Evolutionary conservation across 2,113 vertebrate species (phyloP).

Genomic region (Grammomys dolichurus): DNA sequence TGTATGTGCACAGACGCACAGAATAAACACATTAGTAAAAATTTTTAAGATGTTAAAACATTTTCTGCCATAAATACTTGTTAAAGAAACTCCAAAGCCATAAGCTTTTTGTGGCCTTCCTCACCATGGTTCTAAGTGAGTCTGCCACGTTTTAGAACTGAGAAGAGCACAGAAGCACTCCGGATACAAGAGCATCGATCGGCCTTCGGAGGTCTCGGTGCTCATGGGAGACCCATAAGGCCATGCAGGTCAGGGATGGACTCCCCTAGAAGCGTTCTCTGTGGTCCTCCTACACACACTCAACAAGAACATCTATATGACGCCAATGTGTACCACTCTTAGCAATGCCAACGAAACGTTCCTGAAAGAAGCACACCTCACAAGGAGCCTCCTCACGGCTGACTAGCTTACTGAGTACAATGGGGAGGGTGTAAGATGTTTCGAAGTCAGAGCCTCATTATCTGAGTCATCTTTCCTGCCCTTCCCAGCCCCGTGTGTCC

Average conservation of each 20-base stretch:
- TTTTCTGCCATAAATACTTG: conserved; percentile 37
- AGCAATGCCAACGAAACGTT: neutral
- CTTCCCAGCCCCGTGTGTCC: neutral
- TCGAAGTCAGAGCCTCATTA: neutral
- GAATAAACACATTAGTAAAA: too few relatives aligned
- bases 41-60: neutral
- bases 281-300: neutral
- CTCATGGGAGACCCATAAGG: neutral
- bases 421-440: neutral
- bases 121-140: neutral
- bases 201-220: neutral
- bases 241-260: too few relatives aligned
- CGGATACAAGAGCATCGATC: neutral
- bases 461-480: neutral
- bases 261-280: neutral
- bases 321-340: neutral
- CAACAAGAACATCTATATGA: neutral
- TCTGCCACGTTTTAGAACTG: neutral
- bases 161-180: neutral
- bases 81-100: conserved; percentile 46
- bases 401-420: neutral
- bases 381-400: neutral
- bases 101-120: neutral
- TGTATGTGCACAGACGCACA: neutral
- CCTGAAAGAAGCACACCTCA: neutral